Base-by-base conservation (phyloP, 1,140 invertebrate genomes). In the Chrysomallon squamiferum region DNA sequence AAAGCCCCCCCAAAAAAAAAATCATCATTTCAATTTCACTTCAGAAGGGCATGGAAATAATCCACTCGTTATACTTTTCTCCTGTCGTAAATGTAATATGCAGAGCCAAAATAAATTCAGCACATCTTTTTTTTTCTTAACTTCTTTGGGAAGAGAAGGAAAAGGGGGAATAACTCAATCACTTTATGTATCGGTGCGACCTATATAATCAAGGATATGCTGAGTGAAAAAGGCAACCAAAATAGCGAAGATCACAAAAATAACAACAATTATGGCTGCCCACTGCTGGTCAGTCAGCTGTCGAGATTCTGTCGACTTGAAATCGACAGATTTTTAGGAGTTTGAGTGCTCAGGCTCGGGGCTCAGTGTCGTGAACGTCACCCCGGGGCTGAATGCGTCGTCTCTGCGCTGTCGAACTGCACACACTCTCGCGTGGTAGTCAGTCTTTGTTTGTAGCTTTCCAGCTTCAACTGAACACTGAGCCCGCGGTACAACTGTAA, bases 381-480 rank as follows among this genome's bases (percentile, higher is more conserved):
- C 79, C 29, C 88, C 79, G n/a, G 88, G 87, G 65, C 91, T 91
- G 80, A 88, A 91, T 47, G 90, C 87, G 38, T 92, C 91, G 38
- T 85, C 85, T 2, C 65, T 70, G 65, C 88, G 87, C 61, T 89
- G 84, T 38, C 92, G 88, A 58, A 93, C 88, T 2, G n/a, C n/a
- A 85, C 90, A 91, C 20, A 93, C 92, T 30, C 92, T 88, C 57
- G 92, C 88, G 69, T 87, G 82, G 80, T 94, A 94, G 69, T 92
- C 91, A 32, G 88, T 88, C 65, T 90, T 90, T 20, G 90, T 86
- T 71, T 91, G 88, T 69, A 94, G 86, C n/a, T 89, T 68, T 89
- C 88, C 72, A 93, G 80, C 59, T 82, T 84, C 76, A 88, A 90
- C 77, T 88, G 89, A 22, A 89, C 89, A 64, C 91, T 91, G 65